phyloP scores from a whole-genome alignment of 2,888 invertebrate species.

The Corbicula japonica region DNA sequence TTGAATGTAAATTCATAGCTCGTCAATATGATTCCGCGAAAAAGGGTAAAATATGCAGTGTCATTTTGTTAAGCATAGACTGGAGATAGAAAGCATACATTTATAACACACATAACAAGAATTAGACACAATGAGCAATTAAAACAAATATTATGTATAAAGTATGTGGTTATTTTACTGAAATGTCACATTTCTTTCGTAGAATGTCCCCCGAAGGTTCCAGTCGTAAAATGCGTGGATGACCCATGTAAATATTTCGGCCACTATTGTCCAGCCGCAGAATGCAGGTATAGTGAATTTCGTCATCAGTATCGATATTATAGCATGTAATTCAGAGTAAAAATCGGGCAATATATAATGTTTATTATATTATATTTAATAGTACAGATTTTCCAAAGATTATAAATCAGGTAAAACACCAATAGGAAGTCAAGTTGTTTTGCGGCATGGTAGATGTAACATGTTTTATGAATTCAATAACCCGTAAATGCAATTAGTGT shows the following conservation, averaged over 20 bases:
- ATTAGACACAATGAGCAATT: too few relatives aligned
- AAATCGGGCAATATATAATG: not conserved
- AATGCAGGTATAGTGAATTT: conserved; percentile 55
- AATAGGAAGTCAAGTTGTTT: not conserved
- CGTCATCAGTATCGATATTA: not conserved
- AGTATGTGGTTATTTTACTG: too few relatives aligned
- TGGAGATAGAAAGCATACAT: too few relatives aligned
- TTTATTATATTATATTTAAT: not conserved
- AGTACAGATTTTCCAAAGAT: not conserved
- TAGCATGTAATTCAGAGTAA: not conserved
- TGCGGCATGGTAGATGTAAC: not conserved
- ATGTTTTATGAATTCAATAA: not conserved
- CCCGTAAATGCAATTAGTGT: not conserved
- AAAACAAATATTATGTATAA: too few relatives aligned
- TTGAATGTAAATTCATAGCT: too few relatives aligned
- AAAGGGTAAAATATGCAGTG: too few relatives aligned
- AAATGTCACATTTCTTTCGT: conserved; percentile 8
- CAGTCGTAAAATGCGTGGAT: conserved; percentile 55
- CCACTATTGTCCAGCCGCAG: conserved; percentile 63
- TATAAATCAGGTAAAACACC: not conserved
- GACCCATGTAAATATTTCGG: conserved; percentile 66
- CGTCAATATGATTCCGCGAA: too few relatives aligned
- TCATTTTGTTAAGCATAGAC: too few relatives aligned
- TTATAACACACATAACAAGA: too few relatives aligned
- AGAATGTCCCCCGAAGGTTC: conserved; percentile 61